Evolutionary conservation across 2,888 invertebrate genomes (phyloP).

Genomic region (Criorhina ranunculi): DNA sequence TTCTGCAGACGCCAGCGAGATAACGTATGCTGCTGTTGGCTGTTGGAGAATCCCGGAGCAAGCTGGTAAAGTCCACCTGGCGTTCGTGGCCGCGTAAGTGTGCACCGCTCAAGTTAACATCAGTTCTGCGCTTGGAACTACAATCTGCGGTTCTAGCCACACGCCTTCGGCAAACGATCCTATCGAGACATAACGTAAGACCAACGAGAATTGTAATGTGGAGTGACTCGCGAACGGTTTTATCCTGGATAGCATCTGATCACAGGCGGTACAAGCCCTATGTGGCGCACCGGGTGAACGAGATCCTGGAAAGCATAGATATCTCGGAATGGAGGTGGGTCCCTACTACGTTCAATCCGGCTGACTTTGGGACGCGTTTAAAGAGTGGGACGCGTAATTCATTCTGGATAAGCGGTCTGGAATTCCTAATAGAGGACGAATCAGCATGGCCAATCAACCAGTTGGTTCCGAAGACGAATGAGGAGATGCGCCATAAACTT

Average conservation of each 20-base stretch:
- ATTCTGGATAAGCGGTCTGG: constrained; percentile 11
- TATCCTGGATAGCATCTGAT: constrained; percentile 61
- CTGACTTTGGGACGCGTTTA: constrained; percentile 53
- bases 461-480: neutral
- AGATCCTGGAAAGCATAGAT: constrained; percentile 43
- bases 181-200: constrained; percentile 13
- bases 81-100: constrained; percentile 44
- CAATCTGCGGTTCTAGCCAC: constrained; percentile 45
- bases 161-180: constrained; percentile 17
- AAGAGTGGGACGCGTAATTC: constrained; percentile 42
- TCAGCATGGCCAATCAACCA: constrained; percentile 3
- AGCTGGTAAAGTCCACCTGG: neutral
- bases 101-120: constrained; percentile 40
- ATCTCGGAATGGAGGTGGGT: constrained; percentile 33
- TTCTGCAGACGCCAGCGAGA: constrained; percentile 58
- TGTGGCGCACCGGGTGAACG: constrained; percentile 73
- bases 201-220: constrained; percentile 19
- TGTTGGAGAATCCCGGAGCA: constrained; percentile 28
- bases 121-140: constrained; percentile 51
- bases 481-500: neutral
- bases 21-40: constrained; percentile 20
- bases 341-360: constrained; percentile 41
- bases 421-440: constrained; percentile 1
- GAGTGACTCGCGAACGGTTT: constrained; percentile 64
- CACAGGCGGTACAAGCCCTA: constrained; percentile 73